These are phyloP conservation scores for Drosophila bipectinata DNA, from an alignment of 1,140 invertebrate species.

Conservation along the genomic window DNA sequence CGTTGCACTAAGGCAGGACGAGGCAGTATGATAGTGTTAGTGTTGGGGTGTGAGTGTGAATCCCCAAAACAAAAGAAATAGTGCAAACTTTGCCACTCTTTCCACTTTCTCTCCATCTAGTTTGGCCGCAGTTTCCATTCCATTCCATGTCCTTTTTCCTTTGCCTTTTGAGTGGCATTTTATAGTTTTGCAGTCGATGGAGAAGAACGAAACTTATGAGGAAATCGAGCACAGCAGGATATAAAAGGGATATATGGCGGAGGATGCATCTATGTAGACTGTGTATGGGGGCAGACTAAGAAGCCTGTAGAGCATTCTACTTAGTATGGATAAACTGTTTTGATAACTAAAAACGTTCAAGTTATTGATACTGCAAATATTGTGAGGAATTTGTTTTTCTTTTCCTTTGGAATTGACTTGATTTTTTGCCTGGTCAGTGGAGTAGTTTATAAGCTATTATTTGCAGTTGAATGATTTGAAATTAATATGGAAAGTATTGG, in stretches of 20 bases:
- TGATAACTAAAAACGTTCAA: slow-evolving; percentile 74
- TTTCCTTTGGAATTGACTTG: neutral
- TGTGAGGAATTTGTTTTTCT: slow-evolving; percentile 38
- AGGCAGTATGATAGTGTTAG: neutral
- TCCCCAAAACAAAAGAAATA: slow-evolving; percentile 36
- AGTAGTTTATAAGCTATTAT: neutral
- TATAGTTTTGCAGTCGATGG: slow-evolving; percentile 45
- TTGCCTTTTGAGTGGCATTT: slow-evolving; percentile 42
- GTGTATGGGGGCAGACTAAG: too few relatives aligned
- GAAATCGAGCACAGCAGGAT: neutral
- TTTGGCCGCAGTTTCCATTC: slow-evolving; percentile 9
- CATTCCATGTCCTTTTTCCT: neutral
- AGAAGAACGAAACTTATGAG: slow-evolving; percentile 2
- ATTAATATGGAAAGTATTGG: neutral
- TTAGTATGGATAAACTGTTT: slow-evolving; percentile 77
- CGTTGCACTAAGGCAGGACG: slow-evolving; percentile 16
- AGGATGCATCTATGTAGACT: neutral
- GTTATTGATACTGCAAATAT: slow-evolving; percentile 77
- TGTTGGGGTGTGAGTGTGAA: neutral
- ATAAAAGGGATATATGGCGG: neutral
- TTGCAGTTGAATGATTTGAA: neutral
- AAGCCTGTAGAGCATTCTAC: slow-evolving; percentile 18
- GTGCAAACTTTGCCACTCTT: slow-evolving; percentile 44
- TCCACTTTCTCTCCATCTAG: slow-evolving; percentile 9
- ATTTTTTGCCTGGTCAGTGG: neutral